Percentiles rank a stretch among this genome's conserved stretches.
Evolutionary conservation across 2,797 vertebrate species (phyloP).

Genomic region (Tokudaia tokunoshimensis): DNA sequence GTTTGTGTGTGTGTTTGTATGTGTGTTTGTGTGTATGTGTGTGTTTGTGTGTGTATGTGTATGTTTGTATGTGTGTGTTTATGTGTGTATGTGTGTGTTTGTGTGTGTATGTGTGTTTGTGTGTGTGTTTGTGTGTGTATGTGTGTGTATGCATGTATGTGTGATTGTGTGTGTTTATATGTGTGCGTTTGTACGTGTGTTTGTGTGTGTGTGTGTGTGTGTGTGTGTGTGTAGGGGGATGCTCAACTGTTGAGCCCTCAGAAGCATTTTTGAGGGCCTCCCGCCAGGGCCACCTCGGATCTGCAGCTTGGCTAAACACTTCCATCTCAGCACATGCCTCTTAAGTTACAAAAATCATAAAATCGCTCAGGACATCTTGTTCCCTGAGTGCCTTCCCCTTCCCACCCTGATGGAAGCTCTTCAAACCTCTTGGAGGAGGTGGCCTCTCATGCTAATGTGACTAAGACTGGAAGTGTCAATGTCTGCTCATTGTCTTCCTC

Average conservation of each 20-base stretch:
- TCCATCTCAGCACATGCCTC: neutral
- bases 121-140: no score
- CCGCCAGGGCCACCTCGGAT: neutral
- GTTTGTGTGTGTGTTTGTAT: neutral
- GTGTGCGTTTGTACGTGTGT: neutral
- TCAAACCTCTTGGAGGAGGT: constrained; percentile 27
- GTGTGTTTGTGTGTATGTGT: neutral
- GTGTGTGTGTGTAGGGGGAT: no score
- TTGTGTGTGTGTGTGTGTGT: neutral
- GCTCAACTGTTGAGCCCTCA: constrained; percentile 7
- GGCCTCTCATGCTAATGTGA: constrained; percentile 20
- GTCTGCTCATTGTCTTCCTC: neutral
- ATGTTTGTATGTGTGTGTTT: no score
- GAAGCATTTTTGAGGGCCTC: constrained; percentile 30
- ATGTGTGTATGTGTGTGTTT: no score
- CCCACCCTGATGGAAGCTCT: neutral
- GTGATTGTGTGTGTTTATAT: neutral
- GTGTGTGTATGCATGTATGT: neutral
- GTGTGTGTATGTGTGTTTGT: no score
- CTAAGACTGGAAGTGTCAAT: neutral
- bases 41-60: neutral
- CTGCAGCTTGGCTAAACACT: neutral
- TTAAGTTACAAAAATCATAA: constrained; percentile 66
- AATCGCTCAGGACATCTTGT: constrained; percentile 50
- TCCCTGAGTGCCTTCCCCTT: neutral